These are phyloP conservation scores for Axinella damicornis DNA, from an alignment of 37 sponge, comb jelly and placozoan species.

Conservation along the genomic window DNA sequence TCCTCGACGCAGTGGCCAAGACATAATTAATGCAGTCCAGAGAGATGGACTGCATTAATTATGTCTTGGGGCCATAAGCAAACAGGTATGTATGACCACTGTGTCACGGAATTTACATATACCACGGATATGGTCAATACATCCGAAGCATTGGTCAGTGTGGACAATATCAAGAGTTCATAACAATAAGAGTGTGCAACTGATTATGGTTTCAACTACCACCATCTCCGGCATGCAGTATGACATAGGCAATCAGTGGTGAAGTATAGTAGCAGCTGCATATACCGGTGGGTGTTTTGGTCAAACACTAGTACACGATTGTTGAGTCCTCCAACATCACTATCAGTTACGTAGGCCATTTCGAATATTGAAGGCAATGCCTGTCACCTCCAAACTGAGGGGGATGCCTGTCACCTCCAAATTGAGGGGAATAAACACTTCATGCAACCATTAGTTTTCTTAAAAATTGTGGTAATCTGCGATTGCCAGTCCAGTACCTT, in stretches of 20 bases:
- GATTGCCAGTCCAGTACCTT: too few relatives aligned
- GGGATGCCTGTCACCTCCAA: slow-evolving; percentile 35
- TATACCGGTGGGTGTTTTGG: neutral
- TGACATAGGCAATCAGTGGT: too few relatives aligned
- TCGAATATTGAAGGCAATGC: slow-evolving; percentile 26
- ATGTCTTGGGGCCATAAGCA: too few relatives aligned
- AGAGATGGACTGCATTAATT: too few relatives aligned
- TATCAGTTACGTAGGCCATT: slow-evolving; percentile 39
- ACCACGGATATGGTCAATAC: slow-evolving; percentile 14
- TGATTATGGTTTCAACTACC: slow-evolving; percentile 52
- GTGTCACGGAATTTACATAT: slow-evolving; percentile 37
- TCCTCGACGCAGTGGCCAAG: slow-evolving; percentile 44
- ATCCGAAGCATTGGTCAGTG: slow-evolving; percentile 36
- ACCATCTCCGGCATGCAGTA: too few relatives aligned
- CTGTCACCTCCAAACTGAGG: slow-evolving; percentile 55
- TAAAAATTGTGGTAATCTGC: too few relatives aligned
- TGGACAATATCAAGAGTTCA: slow-evolving; percentile 7
- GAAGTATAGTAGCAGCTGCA: too few relatives aligned
- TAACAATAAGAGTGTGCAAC: slow-evolving; percentile 10
- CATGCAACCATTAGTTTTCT: too few relatives aligned
- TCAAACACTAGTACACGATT: slow-evolving; percentile 44
- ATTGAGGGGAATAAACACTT: too few relatives aligned
- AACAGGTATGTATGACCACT: slow-evolving; percentile 56
- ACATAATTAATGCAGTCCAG: too few relatives aligned
- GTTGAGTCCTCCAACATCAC: slow-evolving; percentile 46